phyloP scores from a whole-genome alignment of 1,140 invertebrate genomes.

The Rhopalosiphum maidis region DNA sequence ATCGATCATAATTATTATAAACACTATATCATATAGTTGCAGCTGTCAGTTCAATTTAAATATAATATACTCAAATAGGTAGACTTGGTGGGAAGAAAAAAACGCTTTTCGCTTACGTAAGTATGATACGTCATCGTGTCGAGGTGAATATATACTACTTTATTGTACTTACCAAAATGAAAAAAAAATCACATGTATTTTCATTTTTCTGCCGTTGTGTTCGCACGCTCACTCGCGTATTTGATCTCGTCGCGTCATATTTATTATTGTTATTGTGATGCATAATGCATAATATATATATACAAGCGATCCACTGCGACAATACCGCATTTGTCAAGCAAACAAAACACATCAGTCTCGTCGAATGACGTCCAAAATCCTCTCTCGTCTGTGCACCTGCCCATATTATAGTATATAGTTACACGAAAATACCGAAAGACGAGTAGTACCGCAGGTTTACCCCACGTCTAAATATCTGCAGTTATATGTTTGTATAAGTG shows the following conservation, averaged over 20 bases:
- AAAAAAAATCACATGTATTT: background rate
- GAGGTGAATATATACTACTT: background rate
- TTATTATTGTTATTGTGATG: background rate
- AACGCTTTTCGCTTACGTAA: background rate
- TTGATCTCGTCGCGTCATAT: background rate
- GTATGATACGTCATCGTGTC: background rate
- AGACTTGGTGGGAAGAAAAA: background rate
- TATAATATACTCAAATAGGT: background rate
- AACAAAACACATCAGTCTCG: constrained; percentile 8
- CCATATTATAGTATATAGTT: constrained; percentile 2
- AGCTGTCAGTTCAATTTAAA: background rate
- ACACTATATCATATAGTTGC: background rate
- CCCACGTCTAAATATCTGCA: background rate
- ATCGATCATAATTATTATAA: background rate
- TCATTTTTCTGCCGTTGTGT: background rate
- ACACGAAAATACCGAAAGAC: background rate
- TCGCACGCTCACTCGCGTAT: background rate
- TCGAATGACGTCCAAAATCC: constrained; percentile 12
- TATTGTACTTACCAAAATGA: background rate
- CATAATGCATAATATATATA: background rate
- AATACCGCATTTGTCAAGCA: constrained; percentile 21
- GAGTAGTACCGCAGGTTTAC: background rate
- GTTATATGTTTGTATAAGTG: background rate
- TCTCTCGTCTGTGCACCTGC: background rate
- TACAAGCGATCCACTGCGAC: background rate